Evolutionary conservation across 1,140 invertebrate genomes (phyloP), one percentile per base, ranked within the genome.

Genomic region (Apolygus lucorum): DNA sequence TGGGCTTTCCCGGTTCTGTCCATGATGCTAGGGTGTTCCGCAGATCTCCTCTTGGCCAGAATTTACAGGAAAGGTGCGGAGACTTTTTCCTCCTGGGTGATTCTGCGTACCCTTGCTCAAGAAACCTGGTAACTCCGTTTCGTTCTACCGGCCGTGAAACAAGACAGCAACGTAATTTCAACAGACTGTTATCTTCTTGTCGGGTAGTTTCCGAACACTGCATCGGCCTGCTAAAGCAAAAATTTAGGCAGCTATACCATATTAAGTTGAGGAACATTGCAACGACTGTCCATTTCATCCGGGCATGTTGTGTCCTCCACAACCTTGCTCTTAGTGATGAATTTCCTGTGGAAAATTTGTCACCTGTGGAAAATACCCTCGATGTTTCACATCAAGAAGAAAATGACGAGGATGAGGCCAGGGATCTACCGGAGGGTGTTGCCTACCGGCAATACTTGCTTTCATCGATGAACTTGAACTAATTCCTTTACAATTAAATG

Each of bases 301-400:
- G 72, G 13, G 67, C 70, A 14, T 74, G 72, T 28, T 75, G 74
- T 63, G 70, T 75, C 8, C 63, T 74, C n/a, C 72, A 74, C 59
- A 74, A 73, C 34, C 34, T 42, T 17, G 34, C n/a, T n/a, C n/a
- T n/a, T n/a, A n/a, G n/a, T n/a, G n/a, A n/a, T n/a, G n/a, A n/a
- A n/a, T n/a, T n/a, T n/a, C n/a, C n/a, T n/a, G n/a, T n/a, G n/a
- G n/a, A n/a, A n/a, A n/a, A n/a, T n/a, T n/a, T n/a, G n/a, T n/a
- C n/a, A n/a, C n/a, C n/a, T n/a, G n/a, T n/a, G n/a, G n/a, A n/a
- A n/a, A n/a, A n/a, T n/a, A n/a, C n/a, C n/a, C n/a, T n/a, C n/a
- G n/a, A n/a, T n/a, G n/a, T n/a, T n/a, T n/a, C n/a, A n/a, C n/a
- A n/a, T n/a, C n/a, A n/a, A n/a, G n/a, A n/a, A n/a, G n/a, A n/a